Percentiles rank a stretch among this genome's conserved stretches.
These are phyloP conservation scores for Pardalotus punctatus DNA, from an alignment of 2,113 vertebrate species.

Conservation along the genomic window DNA sequence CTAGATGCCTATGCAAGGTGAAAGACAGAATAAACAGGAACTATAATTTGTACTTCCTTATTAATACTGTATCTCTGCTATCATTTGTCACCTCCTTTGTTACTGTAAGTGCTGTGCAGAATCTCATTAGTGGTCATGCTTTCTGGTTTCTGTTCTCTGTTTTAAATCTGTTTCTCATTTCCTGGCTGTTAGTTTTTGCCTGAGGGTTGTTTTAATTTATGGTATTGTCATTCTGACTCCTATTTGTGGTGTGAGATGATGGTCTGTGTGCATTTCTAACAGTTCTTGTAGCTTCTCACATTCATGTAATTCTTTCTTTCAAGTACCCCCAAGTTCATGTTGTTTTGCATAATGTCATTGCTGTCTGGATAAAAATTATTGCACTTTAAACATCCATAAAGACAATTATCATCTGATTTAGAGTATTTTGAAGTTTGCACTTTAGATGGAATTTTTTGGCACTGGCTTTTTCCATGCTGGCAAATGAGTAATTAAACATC, in stretches of 20 bases:
- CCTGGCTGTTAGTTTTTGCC: conserved; percentile 50
- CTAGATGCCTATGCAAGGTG: not conserved
- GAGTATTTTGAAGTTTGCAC: not conserved
- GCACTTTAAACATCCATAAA: not conserved
- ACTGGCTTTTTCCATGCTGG: not conserved
- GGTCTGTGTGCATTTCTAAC: conserved; percentile 13
- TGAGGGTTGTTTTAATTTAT: conserved; percentile 55
- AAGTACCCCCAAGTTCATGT: conserved; percentile 14
- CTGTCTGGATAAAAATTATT: conserved; percentile 20
- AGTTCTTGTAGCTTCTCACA: conserved; percentile 8
- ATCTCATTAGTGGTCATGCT: conserved; percentile 63
- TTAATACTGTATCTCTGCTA: conserved; percentile 36
- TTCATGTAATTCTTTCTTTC: conserved; percentile 35
- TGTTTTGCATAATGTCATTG: conserved; percentile 29
- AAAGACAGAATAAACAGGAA: conserved; percentile 26
- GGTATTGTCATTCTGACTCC: conserved; percentile 43
- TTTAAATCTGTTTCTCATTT: conserved; percentile 63
- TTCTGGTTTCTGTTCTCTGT: conserved; percentile 52
- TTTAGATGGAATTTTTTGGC: not conserved
- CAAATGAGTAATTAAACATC: conserved; percentile 10
- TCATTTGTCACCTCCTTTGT: conserved; percentile 52
- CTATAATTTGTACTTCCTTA: conserved; percentile 25
- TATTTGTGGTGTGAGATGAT: conserved; percentile 40
- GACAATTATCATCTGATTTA: not conserved
- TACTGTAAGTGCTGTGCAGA: conserved; percentile 43